A percentile compares a stretch with the other conserved stretches of the same genome.
These are phyloP conservation scores for Symphodus melops DNA, from an alignment of 2,113 vertebrate species.

Conservation along the genomic window DNA sequence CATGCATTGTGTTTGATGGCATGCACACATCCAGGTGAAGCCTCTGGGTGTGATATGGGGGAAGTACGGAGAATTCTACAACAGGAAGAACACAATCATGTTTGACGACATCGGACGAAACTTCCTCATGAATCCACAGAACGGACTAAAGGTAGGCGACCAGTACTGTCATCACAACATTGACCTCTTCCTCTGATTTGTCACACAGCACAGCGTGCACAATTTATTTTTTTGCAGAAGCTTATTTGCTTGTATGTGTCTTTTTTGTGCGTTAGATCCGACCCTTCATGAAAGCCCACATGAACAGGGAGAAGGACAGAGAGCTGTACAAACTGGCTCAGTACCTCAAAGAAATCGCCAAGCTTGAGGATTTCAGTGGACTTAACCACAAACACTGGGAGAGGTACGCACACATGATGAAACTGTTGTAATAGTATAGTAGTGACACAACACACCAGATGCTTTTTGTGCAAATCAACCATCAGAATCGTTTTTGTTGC, in stretches of 20 bases:
- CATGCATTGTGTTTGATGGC: slow-evolving; percentile 4
- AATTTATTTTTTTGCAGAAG: not conserved
- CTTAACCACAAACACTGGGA: slow-evolving; percentile 99
- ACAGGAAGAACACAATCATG: slow-evolving; percentile 98
- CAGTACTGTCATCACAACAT: not conserved
- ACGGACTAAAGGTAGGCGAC: slow-evolving; percentile 92
- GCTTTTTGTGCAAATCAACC: too few species aligned
- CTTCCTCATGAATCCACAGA: slow-evolving; percentile 99
- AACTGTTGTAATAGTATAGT: not conserved
- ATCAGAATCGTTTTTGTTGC: too few species aligned
- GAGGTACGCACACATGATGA: slow-evolving; percentile 81
- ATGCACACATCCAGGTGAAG: slow-evolving; percentile 89
- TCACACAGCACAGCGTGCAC: not conserved
- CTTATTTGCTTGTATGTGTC: slow-evolving; percentile 21
- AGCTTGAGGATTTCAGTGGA: slow-evolving; percentile 94
- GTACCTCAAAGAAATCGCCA: slow-evolving; percentile 98
- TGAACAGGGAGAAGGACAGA: slow-evolving; percentile 97
- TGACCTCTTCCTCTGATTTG: not conserved
- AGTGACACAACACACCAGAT: not conserved
- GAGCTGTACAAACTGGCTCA: slow-evolving; percentile 97
- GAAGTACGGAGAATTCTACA: slow-evolving; percentile 96
- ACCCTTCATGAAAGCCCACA: slow-evolving; percentile 98
- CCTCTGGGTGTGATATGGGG: slow-evolving; percentile 99
- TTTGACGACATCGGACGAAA: slow-evolving; percentile 99
- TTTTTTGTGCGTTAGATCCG: slow-evolving; percentile 87